Conservation (phyloP, 1,140 invertebrate genomes). For the Brevipalpus yothersi region DNA sequence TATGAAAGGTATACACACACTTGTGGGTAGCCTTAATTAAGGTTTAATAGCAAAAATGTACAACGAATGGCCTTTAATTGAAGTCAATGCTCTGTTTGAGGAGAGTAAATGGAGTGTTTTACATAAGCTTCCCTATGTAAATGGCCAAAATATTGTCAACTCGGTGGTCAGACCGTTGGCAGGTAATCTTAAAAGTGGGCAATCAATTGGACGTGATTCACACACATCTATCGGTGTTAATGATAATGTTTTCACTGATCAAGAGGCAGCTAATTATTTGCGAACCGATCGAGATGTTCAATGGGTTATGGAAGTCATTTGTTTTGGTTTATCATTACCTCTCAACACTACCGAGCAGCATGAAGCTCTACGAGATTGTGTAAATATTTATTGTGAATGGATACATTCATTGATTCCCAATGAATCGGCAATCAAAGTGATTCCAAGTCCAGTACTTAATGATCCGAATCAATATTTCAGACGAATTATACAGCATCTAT, state of each 20-base stretch:
- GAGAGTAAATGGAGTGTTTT: slow-evolving; percentile 47
- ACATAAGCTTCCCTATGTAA: slow-evolving; percentile 48
- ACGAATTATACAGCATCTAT: slow-evolving; percentile 72
- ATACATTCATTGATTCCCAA: slow-evolving; percentile 60
- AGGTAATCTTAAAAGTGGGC: slow-evolving; percentile 40
- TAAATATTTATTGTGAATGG: slow-evolving; percentile 93
- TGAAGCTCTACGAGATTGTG: slow-evolving; percentile 81
- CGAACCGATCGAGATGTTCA: slow-evolving; percentile 39
- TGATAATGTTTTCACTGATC: neutral
- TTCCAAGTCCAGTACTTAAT: slow-evolving; percentile 58
- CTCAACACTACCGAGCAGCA: slow-evolving; percentile 40
- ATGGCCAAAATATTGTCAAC: slow-evolving; percentile 53
- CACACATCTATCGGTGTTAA: neutral
- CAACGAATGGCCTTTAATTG: slow-evolving; percentile 21
- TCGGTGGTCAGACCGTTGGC: slow-evolving; percentile 57
- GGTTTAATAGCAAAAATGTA: slow-evolving; percentile 16
- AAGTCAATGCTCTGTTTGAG: slow-evolving; percentile 22
- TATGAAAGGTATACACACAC: too few species aligned
- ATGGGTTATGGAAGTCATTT: slow-evolving; percentile 72
- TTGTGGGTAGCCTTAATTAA: too few species aligned
- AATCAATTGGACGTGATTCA: neutral
- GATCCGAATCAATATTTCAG: slow-evolving; percentile 74
- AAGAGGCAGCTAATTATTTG: slow-evolving; percentile 12
- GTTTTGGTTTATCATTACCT: slow-evolving; percentile 69
- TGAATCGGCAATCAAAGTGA: slow-evolving; percentile 27